A percentile compares a stretch with the other conserved stretches of the same genome.
Evolutionary conservation across 2,797 vertebrate genomes (phyloP).

Genomic region (Zenarchopterus dispar): DNA sequence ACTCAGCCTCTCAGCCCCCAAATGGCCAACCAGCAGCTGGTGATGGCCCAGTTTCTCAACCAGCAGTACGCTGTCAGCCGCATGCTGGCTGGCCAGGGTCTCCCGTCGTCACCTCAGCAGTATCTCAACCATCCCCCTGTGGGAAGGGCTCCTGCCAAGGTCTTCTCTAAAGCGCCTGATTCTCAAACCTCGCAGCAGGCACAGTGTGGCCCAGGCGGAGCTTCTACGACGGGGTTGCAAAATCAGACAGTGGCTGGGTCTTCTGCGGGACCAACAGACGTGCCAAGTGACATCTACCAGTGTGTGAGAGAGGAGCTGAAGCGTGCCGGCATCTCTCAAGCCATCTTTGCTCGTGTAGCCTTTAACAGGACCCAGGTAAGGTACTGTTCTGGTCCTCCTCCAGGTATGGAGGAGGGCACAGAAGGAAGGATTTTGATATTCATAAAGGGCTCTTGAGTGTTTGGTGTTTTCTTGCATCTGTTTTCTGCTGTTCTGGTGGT

Average conservation of each 20-base stretch:
- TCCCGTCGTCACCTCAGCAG: slow-evolving; percentile 88
- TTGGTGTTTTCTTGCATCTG: slow-evolving; percentile 27
- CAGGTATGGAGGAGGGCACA: slow-evolving; percentile 78
- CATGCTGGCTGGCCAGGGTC: slow-evolving; percentile 95
- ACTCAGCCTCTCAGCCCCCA: slow-evolving; percentile 94
- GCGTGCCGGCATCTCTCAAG: slow-evolving; percentile 98
- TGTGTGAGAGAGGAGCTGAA: slow-evolving; percentile 98
- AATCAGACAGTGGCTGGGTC: slow-evolving; percentile 43
- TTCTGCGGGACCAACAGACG: slow-evolving; percentile 59
- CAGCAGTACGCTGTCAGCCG: slow-evolving; percentile 99
- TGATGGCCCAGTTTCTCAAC: slow-evolving; percentile 98
- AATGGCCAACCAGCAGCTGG: slow-evolving; percentile 96
- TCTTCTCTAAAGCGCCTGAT: slow-evolving; percentile 92
- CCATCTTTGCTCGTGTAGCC: slow-evolving; percentile 98
- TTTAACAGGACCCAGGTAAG: slow-evolving; percentile 99
- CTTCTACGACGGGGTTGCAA: slow-evolving; percentile 78
- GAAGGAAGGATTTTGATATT: slow-evolving; percentile 14
- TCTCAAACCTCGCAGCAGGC: slow-evolving; percentile 84
- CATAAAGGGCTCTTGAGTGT: slow-evolving; percentile 9
- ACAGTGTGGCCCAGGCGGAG: slow-evolving; percentile 77
- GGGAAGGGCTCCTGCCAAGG: slow-evolving; percentile 80
- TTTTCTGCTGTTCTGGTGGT: slow-evolving; percentile 24
- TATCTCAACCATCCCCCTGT: slow-evolving; percentile 98
- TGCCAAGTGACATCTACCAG: slow-evolving; percentile 96
- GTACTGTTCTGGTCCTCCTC: too few relatives aligned